Evolutionary conservation across 2,113 vertebrate genomes (phyloP).

Genomic region (Thinocorus orbignyianus): DNA sequence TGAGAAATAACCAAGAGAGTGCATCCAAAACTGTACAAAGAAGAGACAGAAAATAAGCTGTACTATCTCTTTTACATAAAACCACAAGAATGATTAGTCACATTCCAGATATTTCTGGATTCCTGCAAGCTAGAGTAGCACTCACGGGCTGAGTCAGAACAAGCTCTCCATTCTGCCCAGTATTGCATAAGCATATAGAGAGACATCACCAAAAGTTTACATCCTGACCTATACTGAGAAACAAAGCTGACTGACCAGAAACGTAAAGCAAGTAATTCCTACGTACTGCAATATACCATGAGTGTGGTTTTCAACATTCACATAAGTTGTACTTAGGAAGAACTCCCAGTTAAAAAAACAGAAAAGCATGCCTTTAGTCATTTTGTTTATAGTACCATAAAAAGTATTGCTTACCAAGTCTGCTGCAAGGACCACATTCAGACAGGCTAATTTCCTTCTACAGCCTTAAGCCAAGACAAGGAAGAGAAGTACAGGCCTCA

Average conservation of each 20-base stretch:
- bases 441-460: not conserved
- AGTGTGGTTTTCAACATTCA: not conserved
- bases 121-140: constrained; percentile 27
- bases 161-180: not conserved
- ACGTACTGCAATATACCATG: not conserved
- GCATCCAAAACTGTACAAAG: not conserved
- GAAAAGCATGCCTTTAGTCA: not conserved
- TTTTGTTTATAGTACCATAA: not conserved
- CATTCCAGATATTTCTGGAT: constrained; percentile 48
- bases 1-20: not conserved
- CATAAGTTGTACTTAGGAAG: not conserved
- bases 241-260: not conserved
- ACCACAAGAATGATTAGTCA: constrained; percentile 36
- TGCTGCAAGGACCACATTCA: not conserved
- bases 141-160: constrained; percentile 23
- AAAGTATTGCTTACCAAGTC: not conserved
- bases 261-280: not conserved
- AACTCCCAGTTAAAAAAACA: not conserved
- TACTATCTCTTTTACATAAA: constrained; percentile 28
- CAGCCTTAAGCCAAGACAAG: not conserved
- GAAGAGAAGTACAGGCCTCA: not conserved
- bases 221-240: not conserved
- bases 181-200: not conserved
- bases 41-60: not conserved
- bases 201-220: not conserved